Conservation (phyloP, 2,888 invertebrate species). For the Blastobasis lacticolella region DNA sequence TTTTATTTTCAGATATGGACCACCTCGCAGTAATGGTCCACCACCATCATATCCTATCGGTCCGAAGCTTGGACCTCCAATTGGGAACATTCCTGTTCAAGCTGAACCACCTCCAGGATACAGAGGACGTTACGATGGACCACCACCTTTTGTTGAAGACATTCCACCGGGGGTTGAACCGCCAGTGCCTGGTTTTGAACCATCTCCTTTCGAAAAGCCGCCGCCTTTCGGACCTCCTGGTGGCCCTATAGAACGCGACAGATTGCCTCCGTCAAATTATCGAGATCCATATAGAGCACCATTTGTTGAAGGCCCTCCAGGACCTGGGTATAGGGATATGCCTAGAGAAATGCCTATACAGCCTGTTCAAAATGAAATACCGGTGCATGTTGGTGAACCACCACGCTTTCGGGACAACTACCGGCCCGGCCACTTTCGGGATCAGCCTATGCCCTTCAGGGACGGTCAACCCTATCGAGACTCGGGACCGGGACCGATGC, state of each 20-base stretch:
- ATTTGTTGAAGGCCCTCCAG: constrained; percentile 43
- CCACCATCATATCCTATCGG: constrained; percentile 49
- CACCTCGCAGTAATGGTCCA: constrained; percentile 42
- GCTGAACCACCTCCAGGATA: constrained; percentile 50
- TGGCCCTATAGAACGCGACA: constrained; percentile 49
- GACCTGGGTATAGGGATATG: constrained; percentile 40
- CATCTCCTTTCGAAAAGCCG: constrained; percentile 70
- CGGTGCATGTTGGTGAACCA: constrained; percentile 55
- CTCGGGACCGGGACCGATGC: constrained; percentile 25
- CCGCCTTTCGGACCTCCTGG: constrained; percentile 43
- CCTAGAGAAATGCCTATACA: constrained; percentile 45
- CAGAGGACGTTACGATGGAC: constrained; percentile 56
- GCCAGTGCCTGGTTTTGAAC: constrained; percentile 76
- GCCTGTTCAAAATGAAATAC: constrained; percentile 46
- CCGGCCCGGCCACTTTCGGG: constrained; percentile 35
- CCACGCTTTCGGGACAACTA: constrained; percentile 56
- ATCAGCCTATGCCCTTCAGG: constrained; percentile 31
- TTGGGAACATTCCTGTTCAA: constrained; percentile 39
- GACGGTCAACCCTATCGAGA: constrained; percentile 21
- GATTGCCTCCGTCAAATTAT: constrained; percentile 48
- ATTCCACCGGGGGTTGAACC: constrained; percentile 78
- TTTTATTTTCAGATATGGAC: constrained; percentile 58
- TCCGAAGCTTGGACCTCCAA: constrained; percentile 45
- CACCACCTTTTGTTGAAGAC: constrained; percentile 66
- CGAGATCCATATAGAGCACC: constrained; percentile 54